Evolutionary conservation across 2,888 invertebrate species (phyloP).

Genomic region (Cheiracanthium punctorium): DNA sequence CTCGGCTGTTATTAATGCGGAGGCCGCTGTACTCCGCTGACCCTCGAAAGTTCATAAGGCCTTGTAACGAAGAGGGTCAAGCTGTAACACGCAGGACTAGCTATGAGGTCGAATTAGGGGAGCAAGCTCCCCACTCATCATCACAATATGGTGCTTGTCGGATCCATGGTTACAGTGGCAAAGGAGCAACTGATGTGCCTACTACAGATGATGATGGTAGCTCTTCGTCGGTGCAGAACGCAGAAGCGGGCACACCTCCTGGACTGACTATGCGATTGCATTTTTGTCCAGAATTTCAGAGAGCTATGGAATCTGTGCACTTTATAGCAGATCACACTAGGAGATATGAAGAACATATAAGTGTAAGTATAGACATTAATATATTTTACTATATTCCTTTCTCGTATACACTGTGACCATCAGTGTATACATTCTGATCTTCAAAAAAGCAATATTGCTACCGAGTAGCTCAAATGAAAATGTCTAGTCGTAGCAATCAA

Average conservation of each 20-base stretch:
- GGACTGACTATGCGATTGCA: slow-evolving; percentile 62
- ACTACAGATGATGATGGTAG: slow-evolving; percentile 39
- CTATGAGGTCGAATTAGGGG: slow-evolving; percentile 55
- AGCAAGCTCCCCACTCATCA: slow-evolving; percentile 26
- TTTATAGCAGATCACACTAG: slow-evolving; percentile 71
- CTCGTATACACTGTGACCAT: too few species aligned
- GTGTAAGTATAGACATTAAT: slow-evolving; percentile 55
- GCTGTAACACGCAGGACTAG: slow-evolving; percentile 49
- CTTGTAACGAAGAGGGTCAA: slow-evolving; percentile 75
- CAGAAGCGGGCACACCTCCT: slow-evolving; percentile 40
- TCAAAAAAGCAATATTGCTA: too few species aligned
- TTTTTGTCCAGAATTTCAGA: slow-evolving; percentile 71
- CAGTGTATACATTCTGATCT: too few species aligned
- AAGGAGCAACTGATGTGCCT: slow-evolving; percentile 27
- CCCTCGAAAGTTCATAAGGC: slow-evolving; percentile 72
- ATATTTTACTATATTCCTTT: not conserved
- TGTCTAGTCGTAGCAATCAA: too few species aligned
- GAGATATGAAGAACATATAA: slow-evolving; percentile 70
- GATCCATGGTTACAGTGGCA: slow-evolving; percentile 54
- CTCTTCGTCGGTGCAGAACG: slow-evolving; percentile 28
- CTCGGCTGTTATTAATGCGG: slow-evolving; percentile 91
- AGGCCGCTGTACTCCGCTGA: slow-evolving; percentile 83
- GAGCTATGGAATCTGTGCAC: slow-evolving; percentile 71
- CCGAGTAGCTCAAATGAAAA: too few species aligned
- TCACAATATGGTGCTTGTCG: slow-evolving; percentile 50